Base-by-base conservation (phyloP, 2,888 invertebrate species). In the Thymelicus lineola region DNA sequence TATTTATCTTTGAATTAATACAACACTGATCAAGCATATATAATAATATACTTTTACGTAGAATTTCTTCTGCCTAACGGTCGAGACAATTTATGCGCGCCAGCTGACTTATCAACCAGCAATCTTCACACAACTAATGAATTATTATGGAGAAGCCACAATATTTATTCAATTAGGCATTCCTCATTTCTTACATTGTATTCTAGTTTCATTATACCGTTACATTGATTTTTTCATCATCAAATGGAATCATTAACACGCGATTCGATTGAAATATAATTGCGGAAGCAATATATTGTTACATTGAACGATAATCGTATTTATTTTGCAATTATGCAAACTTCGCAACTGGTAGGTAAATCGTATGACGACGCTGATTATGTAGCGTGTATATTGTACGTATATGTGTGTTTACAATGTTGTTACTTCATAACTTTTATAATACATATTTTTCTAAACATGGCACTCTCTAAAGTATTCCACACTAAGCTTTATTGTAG, bases 241-340 rank as follows among this genome's bases (percentile, higher is more conserved):
- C 73, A 75, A 75, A 75, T 73, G 73, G 75, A 70, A 68, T 48
- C 71, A 76, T 76, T 77, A 78, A 73, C 79, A 80, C 78, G 77
- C 78, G 77, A 80, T 79, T 77, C 78, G 75, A 79, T 77, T 76
- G 72, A 75, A 78, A 79, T 76, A 79, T 76, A 77, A 74, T 71
- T 70, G 71, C 76, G 77, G 77, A 79, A 79, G 76, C 75, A 74
- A 76, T 77, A 78, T 77, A 76, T 74, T 76, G 72, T 75, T 73
- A 71, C 74, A 75, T 72, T 72, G 74, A 75, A 70, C 73, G 73
- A 73, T 76, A 74, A 75, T 72, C 70, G 70, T 75, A 75, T 76
- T 77, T 75, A 75, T 74, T 74, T 74, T 61, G 69, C 73, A 75
- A 75, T 75, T 74, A 76, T 76, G 75, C 71, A 74, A 75, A 76